Percentiles rank a stretch among this genome's conserved stretches.
Conservation (phyloP, 2,888 invertebrate genomes). For the Magallana nippona region DNA sequence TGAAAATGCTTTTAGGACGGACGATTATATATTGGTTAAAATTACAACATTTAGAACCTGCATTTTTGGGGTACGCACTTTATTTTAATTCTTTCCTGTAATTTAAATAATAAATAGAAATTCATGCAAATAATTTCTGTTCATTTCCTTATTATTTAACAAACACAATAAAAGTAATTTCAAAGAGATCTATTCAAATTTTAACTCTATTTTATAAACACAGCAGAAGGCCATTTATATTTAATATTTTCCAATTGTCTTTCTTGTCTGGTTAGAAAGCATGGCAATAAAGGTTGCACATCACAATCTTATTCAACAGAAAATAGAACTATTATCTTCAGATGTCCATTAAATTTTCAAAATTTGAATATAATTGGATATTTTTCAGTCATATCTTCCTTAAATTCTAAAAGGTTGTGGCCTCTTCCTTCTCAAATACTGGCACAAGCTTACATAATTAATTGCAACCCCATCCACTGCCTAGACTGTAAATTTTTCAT, state of each 20-base stretch:
- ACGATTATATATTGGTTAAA: background rate
- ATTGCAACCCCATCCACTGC: background rate
- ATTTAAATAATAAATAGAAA: conserved; percentile 24
- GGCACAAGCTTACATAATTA: background rate
- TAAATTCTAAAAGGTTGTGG: background rate
- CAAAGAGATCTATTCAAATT: too few relatives aligned
- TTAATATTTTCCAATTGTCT: background rate
- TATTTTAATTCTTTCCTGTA: background rate
- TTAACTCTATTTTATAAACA: too few relatives aligned
- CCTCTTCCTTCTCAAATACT: background rate
- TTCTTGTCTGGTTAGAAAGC: too few relatives aligned
- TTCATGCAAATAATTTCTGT: background rate
- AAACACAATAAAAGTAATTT: background rate
- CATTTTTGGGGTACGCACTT: background rate
- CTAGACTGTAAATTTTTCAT: background rate
- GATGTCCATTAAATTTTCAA: background rate
- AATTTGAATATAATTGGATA: background rate
- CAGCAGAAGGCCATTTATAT: background rate
- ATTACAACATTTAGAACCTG: background rate
- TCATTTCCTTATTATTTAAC: background rate
- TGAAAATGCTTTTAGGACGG: too few relatives aligned
- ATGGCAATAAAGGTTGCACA: too few relatives aligned
- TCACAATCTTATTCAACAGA: background rate
- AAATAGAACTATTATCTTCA: background rate
- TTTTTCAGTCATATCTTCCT: background rate